phyloP scores from a whole-genome alignment of 2,113 vertebrate species.

The Thinocorus orbignyianus region DNA sequence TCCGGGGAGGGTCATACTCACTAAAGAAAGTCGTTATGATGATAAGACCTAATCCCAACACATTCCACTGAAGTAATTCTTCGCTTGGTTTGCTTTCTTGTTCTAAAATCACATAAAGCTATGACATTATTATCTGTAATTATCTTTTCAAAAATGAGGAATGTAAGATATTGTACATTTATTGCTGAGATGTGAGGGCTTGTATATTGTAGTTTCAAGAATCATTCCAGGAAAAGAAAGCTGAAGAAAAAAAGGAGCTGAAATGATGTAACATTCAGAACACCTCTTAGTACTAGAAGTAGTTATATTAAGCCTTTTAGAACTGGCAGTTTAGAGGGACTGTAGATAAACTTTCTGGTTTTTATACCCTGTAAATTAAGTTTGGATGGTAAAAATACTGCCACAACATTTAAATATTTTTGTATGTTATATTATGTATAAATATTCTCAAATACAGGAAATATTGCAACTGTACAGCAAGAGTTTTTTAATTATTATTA shows the following conservation, averaged over 20 bases:
- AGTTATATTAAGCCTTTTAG: not conserved
- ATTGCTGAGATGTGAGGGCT: not conserved
- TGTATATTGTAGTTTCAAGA: constrained; percentile 46
- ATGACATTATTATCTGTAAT: not conserved
- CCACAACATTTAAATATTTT: constrained; percentile 58
- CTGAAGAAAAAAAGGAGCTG: not conserved
- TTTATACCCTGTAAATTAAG: constrained; percentile 57
- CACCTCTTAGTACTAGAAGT: not conserved
- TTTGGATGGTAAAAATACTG: constrained; percentile 40
- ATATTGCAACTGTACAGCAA: constrained; percentile 58
- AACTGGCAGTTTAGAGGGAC: constrained; percentile 31
- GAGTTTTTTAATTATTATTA: constrained; percentile 44
- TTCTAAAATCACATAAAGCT: not conserved
- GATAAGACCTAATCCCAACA: constrained; percentile 97
- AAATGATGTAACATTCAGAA: not conserved
- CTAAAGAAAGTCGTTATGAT: constrained; percentile 98
- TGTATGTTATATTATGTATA: constrained; percentile 53
- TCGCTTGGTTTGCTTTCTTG: not conserved
- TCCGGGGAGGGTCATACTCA: constrained; percentile 95
- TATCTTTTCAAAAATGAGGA: constrained; percentile 5
- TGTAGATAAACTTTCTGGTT: constrained; percentile 9
- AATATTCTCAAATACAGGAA: constrained; percentile 51
- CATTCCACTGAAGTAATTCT: constrained; percentile 84
- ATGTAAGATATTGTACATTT: constrained; percentile 63
- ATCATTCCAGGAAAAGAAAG: not conserved